These are phyloP conservation scores for Oxytorus armatus DNA, from an alignment of 2,888 invertebrate genomes.

Conservation along the genomic window DNA sequence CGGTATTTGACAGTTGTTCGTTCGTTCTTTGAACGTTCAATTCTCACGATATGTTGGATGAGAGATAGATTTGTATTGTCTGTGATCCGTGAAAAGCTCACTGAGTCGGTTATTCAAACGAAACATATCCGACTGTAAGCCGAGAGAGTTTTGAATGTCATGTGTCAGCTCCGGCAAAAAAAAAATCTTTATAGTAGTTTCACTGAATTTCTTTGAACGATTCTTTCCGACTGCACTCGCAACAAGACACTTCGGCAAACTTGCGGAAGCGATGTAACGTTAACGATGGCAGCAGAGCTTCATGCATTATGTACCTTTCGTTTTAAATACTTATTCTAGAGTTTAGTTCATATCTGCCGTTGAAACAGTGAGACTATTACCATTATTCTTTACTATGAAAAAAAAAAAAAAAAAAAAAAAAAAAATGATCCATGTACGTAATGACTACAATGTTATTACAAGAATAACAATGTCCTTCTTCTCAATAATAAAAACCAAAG, in stretches of 20 bases:
- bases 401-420: too few species aligned
- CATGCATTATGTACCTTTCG: constrained; percentile 53
- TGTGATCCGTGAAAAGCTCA: constrained; percentile 59
- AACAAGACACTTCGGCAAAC: constrained; percentile 34
- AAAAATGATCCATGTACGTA: too few species aligned
- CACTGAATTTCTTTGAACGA: constrained; percentile 11
- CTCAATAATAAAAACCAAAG: constrained; percentile 82
- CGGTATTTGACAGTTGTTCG: constrained; percentile 31
- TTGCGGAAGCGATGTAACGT: constrained; percentile 13
- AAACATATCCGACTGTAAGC: constrained; percentile 7
- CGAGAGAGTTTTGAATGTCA: constrained; percentile 10
- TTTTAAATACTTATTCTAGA: constrained; percentile 30
- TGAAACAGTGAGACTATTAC: constrained; percentile 66
- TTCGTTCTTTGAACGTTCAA: constrained; percentile 35
- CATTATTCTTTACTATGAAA: constrained; percentile 47
- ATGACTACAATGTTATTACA: constrained; percentile 42
- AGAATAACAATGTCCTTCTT: constrained; percentile 57
- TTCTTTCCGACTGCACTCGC: constrained; percentile 15
- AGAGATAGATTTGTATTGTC: constrained; percentile 51
- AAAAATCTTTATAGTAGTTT: constrained; percentile 20
- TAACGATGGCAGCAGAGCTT: constrained; percentile 33
- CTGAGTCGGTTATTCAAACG: constrained; percentile 37
- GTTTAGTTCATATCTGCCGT: constrained; percentile 46
- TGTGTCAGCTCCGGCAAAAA: not conserved
- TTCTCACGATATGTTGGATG: constrained; percentile 34